Conservation (phyloP, 2,797 vertebrate species). For the Spinibarbus caldwelli region DNA sequence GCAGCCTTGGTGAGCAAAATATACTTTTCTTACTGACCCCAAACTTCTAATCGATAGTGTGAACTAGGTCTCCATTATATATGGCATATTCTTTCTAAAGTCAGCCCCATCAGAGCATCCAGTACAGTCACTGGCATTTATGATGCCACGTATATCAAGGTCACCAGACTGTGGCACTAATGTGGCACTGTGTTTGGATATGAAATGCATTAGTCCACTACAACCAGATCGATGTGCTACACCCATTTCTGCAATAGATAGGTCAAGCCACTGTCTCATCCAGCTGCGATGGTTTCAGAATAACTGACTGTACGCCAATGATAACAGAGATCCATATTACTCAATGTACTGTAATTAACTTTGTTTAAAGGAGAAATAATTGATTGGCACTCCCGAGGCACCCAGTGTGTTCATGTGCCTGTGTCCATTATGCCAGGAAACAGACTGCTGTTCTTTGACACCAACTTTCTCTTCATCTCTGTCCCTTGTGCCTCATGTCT, state of each 20-base stretch:
- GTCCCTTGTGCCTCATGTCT: slow-evolving; percentile 30
- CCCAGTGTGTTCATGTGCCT: slow-evolving; percentile 29
- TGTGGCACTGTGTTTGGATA: neutral
- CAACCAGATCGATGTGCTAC: slow-evolving; percentile 12
- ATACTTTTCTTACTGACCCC: neutral
- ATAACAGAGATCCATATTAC: slow-evolving; percentile 31
- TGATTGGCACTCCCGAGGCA: slow-evolving; percentile 37
- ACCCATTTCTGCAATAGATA: slow-evolving; percentile 16
- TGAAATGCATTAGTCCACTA: slow-evolving; percentile 34
- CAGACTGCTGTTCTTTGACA: slow-evolving; percentile 50
- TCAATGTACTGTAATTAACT: slow-evolving; percentile 17
- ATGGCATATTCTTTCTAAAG: neutral
- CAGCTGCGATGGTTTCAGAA: slow-evolving; percentile 48
- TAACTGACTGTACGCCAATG: slow-evolving; percentile 43
- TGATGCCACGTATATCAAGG: slow-evolving; percentile 15
- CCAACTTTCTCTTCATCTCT: slow-evolving; percentile 58
- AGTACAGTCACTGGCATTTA: neutral
- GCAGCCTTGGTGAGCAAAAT: neutral
- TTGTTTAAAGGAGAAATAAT: slow-evolving; percentile 30
- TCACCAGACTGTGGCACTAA: slow-evolving; percentile 23
- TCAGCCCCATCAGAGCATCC: neutral
- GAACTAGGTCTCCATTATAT: neutral
- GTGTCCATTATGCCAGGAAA: slow-evolving; percentile 14
- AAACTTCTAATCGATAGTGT: neutral
- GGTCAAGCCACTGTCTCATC: slow-evolving; percentile 10